A percentile compares a stretch with the other conserved stretches of the same genome.
These are phyloP conservation scores for Trissolcus basalis DNA, from an alignment of 1,140 invertebrate species.

Conservation along the genomic window DNA sequence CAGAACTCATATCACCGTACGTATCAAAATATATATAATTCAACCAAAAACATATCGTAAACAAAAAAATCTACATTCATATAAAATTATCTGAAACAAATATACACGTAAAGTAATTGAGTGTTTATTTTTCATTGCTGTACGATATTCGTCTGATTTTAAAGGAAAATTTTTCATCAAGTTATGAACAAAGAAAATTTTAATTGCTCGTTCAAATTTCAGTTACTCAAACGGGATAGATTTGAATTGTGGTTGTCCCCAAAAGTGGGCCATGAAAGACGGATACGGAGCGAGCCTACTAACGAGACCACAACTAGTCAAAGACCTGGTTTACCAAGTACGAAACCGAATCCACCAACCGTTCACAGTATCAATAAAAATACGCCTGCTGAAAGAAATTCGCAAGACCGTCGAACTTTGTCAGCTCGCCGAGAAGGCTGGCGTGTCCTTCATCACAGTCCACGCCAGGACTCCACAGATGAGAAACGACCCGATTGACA, in stretches of 20 bases:
- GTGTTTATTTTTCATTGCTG: too few species aligned
- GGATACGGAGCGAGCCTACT: slow-evolving; percentile 92
- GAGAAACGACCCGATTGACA: slow-evolving; percentile 85
- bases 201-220: too few species aligned
- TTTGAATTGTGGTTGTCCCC: slow-evolving; percentile 98
- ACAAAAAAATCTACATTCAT: too few species aligned
- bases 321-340: slow-evolving; percentile 87
- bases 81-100: too few species aligned
- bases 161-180: too few species aligned
- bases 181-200: too few species aligned
- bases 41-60: too few species aligned
- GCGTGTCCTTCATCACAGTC: slow-evolving; percentile 90
- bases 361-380: slow-evolving; percentile 95
- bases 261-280: slow-evolving; percentile 94
- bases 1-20: slow-evolving; percentile 89
- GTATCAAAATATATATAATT: slow-evolving; percentile 57
- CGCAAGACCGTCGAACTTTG: slow-evolving; percentile 84
- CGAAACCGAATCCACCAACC: slow-evolving; percentile 82
- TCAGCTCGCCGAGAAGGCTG: slow-evolving; percentile 87
- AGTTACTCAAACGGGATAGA: slow-evolving; percentile 93
- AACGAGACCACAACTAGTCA: slow-evolving; percentile 88
- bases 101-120: too few species aligned
- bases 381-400: slow-evolving; percentile 83
- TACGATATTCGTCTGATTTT: too few species aligned
- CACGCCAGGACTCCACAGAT: slow-evolving; percentile 94